These are phyloP conservation scores for Bilobella aurantiaca DNA, from an alignment of 1,140 invertebrate species.

Conservation along the genomic window DNA sequence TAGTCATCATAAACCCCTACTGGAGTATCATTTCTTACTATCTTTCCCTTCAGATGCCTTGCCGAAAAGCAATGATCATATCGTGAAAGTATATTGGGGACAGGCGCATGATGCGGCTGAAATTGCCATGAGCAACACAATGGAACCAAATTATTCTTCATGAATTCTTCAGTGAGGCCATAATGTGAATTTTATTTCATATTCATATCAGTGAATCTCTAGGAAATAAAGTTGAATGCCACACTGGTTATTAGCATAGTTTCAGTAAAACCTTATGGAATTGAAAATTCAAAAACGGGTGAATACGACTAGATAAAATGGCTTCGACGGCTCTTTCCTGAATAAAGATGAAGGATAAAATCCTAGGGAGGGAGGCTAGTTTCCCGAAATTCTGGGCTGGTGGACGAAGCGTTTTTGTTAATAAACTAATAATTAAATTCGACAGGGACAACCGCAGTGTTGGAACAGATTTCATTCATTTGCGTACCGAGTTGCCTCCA, in stretches of 20 bases:
- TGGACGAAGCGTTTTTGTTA: background rate
- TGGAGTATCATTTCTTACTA: background rate
- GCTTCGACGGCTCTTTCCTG: no score
- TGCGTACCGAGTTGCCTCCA: background rate
- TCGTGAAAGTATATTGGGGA: background rate
- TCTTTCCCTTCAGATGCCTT: no score
- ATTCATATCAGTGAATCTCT: no score
- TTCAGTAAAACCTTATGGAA: no score
- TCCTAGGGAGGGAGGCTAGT: no score
- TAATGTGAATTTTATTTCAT: background rate
- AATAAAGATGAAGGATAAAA: no score
- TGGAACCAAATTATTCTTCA: background rate
- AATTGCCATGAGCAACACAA: background rate
- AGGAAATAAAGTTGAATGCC: no score
- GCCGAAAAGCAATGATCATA: background rate
- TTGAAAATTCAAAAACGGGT: no score
- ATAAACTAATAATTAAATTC: conserved; percentile 7
- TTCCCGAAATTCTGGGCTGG: background rate
- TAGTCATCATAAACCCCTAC: background rate
- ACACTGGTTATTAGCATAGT: no score
- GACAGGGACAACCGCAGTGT: background rate
- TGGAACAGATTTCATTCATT: conserved; percentile 7
- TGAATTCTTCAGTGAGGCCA: background rate
- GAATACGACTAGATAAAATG: no score
- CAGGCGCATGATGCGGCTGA: background rate